A percentile compares a stretch with the other conserved stretches of the same genome.
Evolutionary conservation across 2,888 invertebrate genomes (phyloP).

Genomic region (Camptogramma bilineatum): DNA sequence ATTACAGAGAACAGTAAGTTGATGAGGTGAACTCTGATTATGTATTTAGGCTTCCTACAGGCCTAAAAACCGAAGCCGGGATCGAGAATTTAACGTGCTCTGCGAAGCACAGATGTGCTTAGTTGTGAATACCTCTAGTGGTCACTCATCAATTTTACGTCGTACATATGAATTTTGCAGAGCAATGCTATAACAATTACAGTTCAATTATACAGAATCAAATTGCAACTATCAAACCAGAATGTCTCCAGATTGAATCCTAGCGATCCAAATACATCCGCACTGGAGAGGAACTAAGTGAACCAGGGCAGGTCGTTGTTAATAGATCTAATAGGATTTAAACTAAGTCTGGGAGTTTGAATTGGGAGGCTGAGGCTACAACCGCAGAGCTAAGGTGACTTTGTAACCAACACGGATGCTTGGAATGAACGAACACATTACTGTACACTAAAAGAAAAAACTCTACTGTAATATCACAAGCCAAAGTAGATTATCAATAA

Average conservation of each 20-base stretch:
- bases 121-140: too few relatives aligned
- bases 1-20: too few relatives aligned
- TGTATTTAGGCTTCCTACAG: too few relatives aligned
- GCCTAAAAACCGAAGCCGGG: too few relatives aligned
- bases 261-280: constrained; percentile 14
- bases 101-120: too few relatives aligned
- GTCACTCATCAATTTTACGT: too few relatives aligned
- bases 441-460: too few relatives aligned
- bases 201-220: constrained; percentile 1
- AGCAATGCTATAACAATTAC: neutral
- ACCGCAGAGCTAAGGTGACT: constrained; percentile 36
- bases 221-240: constrained; percentile 2
- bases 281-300: constrained; percentile 26
- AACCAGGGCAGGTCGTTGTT: constrained; percentile 38
- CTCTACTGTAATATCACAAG: too few relatives aligned
- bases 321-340: constrained; percentile 46
- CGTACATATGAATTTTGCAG: neutral
- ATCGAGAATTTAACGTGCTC: too few relatives aligned
- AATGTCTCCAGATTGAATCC: constrained; percentile 29
- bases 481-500: too few relatives aligned
- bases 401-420: constrained; percentile 13
- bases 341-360: constrained; percentile 36
- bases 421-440: too few relatives aligned
- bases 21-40: too few relatives aligned
- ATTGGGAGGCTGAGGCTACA: constrained; percentile 37